Base-by-base conservation (phyloP, 2,888 invertebrate genomes). In the Bedellia somnulentella region DNA sequence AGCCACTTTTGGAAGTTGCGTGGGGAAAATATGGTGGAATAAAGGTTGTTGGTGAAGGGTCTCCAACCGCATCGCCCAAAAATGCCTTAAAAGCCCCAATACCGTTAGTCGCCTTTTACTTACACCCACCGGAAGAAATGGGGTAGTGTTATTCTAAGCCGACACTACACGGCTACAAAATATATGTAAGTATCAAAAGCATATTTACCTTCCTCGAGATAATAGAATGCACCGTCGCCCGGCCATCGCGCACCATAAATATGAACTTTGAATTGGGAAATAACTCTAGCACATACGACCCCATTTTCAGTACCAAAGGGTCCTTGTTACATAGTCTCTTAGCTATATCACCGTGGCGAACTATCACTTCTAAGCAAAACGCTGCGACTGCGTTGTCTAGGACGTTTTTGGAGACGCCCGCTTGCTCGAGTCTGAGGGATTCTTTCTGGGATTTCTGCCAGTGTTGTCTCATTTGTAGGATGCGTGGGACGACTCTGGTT, bases 211-310 rank as follows among this genome's bases (percentile, higher is more conserved):
- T 93, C 47, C 98, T 81, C 29, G 92, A 89, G 55, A 99, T 97
- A 59, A 99, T 96, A 39, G 97, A 98, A 78, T 99, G 97, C 37
- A 97, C 97, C 14, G 97, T 96, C 37, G 98, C 99, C 39, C 99
- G 84, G 15, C 98, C 98, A 64, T 99, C 99, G 39, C 99, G 86
- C 46, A 98, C 87, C 95, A 98, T 96, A 67, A 98, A 92, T 46
- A 99, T 81, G 73, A 96, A 99, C 75, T 97, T 97, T 35, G 96
- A 89, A 58, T 95, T 94, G 26, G 99, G 98, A 75, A 99, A 99
- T 36, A 99, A 80, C 57, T 93, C 89, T 39, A 91, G 83, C 47
- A 99, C 87, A 42, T 73, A 98, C 31, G 89, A 86, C 53, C 95
- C 95, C 82, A 95, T 95, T 77, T 97, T 97, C 44, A 99, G 82